Evolutionary conservation across 2,113 vertebrate species (phyloP).

Genomic region (Sinocyclocheilus anophthalmus): DNA sequence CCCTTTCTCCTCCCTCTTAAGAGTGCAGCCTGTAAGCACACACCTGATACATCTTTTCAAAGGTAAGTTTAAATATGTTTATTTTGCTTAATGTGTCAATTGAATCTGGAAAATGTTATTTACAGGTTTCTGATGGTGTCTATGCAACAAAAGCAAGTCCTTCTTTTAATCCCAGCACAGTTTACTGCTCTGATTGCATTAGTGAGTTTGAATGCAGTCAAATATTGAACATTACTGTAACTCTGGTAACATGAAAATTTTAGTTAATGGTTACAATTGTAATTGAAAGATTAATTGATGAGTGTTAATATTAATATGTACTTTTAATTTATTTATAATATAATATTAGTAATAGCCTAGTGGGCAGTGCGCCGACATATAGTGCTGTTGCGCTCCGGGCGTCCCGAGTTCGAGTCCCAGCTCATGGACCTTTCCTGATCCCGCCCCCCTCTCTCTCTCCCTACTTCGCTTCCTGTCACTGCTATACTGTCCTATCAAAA

Average conservation of each 20-base stretch:
- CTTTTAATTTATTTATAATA: not conserved
- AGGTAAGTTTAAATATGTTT: not conserved
- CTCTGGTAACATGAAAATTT: too few relatives aligned
- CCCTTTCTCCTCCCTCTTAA: slow-evolving; percentile 17
- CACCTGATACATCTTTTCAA: not conserved
- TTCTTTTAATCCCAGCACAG: not conserved
- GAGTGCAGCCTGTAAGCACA: not conserved
- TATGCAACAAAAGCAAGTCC: not conserved
- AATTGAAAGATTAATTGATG: not conserved
- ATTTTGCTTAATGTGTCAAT: too few relatives aligned
- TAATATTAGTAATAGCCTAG: too few relatives aligned
- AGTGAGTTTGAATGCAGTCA: not conserved
- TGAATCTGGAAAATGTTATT: not conserved
- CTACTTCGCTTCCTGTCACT: too few relatives aligned
- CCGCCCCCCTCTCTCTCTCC: too few relatives aligned
- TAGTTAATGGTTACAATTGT: not conserved
- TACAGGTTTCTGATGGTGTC: not conserved
- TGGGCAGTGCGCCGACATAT: too few relatives aligned
- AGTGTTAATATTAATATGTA: not conserved
- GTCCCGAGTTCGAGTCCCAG: too few relatives aligned
- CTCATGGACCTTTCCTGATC: too few relatives aligned
- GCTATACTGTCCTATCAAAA: too few relatives aligned
- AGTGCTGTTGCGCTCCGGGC: too few relatives aligned
- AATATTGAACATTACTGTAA: not conserved
- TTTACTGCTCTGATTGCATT: not conserved